These are phyloP conservation scores for Phasia obesa DNA, from an alignment of 2,888 invertebrate genomes.

Conservation along the genomic window DNA sequence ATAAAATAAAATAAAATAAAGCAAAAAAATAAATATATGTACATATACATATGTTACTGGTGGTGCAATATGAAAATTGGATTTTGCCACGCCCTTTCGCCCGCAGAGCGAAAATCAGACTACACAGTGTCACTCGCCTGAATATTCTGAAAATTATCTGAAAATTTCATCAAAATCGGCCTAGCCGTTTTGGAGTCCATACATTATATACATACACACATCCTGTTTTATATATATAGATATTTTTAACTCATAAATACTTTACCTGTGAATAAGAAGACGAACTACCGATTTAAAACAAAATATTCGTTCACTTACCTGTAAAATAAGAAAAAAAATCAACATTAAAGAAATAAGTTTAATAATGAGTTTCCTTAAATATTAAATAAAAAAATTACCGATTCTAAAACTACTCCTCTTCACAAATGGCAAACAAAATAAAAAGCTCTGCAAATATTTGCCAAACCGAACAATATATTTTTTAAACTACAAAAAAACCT, in stretches of 20 bases:
- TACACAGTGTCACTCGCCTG: too few relatives aligned
- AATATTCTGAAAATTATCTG: too few relatives aligned
- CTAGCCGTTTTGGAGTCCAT: too few relatives aligned
- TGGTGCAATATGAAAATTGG: too few relatives aligned
- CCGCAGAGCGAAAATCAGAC: too few relatives aligned
- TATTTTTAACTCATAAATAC: background rate
- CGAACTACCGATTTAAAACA: background rate
- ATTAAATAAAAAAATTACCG: background rate
- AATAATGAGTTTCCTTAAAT: background rate
- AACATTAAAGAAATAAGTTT: background rate
- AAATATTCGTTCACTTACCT: constrained; percentile 25
- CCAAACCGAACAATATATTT: background rate
- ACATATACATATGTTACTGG: too few relatives aligned
- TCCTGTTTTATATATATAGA: too few relatives aligned
- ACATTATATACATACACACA: too few relatives aligned
- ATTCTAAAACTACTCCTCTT: background rate
- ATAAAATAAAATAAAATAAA: too few relatives aligned
- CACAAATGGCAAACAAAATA: background rate
- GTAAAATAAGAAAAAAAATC: constrained; percentile 6
- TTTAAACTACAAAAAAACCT: constrained; percentile 5
- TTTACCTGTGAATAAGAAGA: background rate
- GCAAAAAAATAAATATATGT: too few relatives aligned
- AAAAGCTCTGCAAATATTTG: constrained; percentile 9
- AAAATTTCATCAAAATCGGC: too few relatives aligned
- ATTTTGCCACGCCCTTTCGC: too few relatives aligned